These are phyloP conservation scores for Tricholaema leucomelas DNA, from an alignment of 2,113 vertebrate genomes.

Conservation along the genomic window DNA sequence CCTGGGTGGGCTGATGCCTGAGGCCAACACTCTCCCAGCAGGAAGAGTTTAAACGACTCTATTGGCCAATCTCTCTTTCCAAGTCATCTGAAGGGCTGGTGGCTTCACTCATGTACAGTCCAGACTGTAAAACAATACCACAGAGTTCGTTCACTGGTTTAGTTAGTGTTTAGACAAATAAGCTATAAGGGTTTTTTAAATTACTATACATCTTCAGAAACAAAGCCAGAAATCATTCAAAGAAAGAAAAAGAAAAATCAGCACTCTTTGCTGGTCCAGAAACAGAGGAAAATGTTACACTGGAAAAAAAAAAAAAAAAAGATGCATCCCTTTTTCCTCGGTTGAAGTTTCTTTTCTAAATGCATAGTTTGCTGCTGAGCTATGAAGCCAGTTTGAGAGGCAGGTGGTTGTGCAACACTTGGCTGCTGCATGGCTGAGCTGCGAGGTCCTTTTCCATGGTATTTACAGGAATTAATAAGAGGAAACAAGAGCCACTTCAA, in stretches of 20 bases:
- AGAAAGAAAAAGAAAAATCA: not conserved
- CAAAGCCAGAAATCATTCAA: not conserved
- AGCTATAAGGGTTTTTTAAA: not conserved
- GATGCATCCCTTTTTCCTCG: not conserved
- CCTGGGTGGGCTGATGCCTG: not conserved
- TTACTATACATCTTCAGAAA: not conserved
- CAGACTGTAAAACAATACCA: not conserved
- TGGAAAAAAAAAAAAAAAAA: not conserved
- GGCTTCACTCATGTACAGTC: not conserved
- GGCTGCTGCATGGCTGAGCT: conserved; percentile 18
- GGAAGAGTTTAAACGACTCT: not conserved
- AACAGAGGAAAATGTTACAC: not conserved
- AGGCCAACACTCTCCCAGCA: not conserved
- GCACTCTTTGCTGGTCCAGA: not conserved
- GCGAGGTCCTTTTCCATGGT: not conserved
- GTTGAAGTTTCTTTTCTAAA: not conserved
- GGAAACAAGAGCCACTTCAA: conserved; percentile 59
- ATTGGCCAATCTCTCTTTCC: not conserved
- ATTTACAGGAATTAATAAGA: conserved; percentile 58
- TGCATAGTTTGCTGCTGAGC: not conserved
- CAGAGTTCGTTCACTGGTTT: not conserved
- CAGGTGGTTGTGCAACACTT: conserved; percentile 57
- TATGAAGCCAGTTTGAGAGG: not conserved
- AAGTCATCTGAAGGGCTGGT: not conserved
- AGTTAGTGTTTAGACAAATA: not conserved